Evolutionary conservation across 2,888 invertebrate species (phyloP).

Genomic region (Lasioglossum morio): DNA sequence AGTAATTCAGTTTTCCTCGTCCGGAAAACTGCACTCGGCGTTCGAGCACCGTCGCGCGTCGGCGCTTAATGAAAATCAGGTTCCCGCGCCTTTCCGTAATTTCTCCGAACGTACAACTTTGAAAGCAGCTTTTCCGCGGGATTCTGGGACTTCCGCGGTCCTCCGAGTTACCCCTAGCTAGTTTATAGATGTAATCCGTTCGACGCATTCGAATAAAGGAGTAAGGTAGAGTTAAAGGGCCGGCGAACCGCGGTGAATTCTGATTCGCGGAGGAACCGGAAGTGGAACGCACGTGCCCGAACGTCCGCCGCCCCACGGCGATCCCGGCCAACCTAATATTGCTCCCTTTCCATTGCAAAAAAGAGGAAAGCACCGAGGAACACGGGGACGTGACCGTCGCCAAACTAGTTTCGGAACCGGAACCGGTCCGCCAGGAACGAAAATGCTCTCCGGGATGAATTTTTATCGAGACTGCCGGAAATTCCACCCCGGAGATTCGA

Average conservation of each 20-base stretch:
- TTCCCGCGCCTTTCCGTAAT: background rate
- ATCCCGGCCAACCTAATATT: background rate
- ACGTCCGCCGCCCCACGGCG: background rate
- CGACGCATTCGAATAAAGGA: no score
- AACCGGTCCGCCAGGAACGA: background rate
- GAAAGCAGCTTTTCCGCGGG: background rate
- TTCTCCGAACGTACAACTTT: background rate
- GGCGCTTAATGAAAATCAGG: background rate
- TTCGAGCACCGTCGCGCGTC: background rate
- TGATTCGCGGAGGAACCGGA: constrained; percentile 16
- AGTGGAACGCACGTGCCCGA: constrained; percentile 23
- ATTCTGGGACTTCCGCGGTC: background rate
- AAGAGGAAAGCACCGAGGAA: background rate
- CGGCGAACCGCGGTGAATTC: background rate
- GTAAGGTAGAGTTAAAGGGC: background rate
- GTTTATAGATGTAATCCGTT: background rate
- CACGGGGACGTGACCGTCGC: background rate
- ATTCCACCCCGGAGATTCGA: background rate
- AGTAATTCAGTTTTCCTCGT: background rate
- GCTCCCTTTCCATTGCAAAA: background rate
- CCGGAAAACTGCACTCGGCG: background rate
- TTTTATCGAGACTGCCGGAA: constrained; percentile 2
- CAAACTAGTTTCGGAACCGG: background rate
- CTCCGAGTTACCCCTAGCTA: background rate
- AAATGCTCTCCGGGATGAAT: background rate